Evolutionary conservation across 2,888 invertebrate genomes (phyloP), one percentile per base, ranked within the genome.

Genomic region (Drosophila anomelani): DNA sequence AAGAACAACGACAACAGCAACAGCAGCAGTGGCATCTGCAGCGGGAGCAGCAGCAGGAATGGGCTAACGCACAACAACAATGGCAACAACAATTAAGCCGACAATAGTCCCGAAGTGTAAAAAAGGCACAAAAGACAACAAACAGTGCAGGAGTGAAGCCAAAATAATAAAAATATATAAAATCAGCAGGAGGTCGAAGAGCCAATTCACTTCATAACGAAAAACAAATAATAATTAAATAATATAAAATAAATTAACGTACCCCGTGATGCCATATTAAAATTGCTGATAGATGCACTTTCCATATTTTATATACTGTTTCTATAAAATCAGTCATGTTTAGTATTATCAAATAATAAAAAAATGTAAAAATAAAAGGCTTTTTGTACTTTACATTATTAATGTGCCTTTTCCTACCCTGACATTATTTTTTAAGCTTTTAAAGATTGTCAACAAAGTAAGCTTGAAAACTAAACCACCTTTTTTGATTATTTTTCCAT

Each of bases 51-150:
- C 34, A n/a, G 23, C 20, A 39, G 55, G 26, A 56, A 55, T 64
- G 29, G 70, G 34, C 34, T 71, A 64, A 55, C 46, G 67, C 46
- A 26, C 61, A 72, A 71, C 75, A 80, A 62, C 78, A 80, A 80
- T 75, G 57, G 47, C 46, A 68, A 70, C 69, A 78, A 67, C 81
- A 81, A 80, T 77, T 73, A 77, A 79, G 57, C 57, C 74, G 61
- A 74, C 75, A 75, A 75, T 68, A 58, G 58, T 41, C 53, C 60
- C 69, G 60, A 47, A 55, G 74, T 63, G 54, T 69, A 54, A 63
- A 64, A 58, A 53, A 62, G 55, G 55, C 55, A 68, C 59, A 57
- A 68, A 74, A 58, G 44, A 58, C 69, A 62, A 34, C 36, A 44
- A 64, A 59, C 29, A 34, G 34, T 23, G 57, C 54, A 41, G 46